These are phyloP conservation scores for Marasmarcha lunaedactyla DNA, from an alignment of 2,888 invertebrate species.

Conservation along the genomic window DNA sequence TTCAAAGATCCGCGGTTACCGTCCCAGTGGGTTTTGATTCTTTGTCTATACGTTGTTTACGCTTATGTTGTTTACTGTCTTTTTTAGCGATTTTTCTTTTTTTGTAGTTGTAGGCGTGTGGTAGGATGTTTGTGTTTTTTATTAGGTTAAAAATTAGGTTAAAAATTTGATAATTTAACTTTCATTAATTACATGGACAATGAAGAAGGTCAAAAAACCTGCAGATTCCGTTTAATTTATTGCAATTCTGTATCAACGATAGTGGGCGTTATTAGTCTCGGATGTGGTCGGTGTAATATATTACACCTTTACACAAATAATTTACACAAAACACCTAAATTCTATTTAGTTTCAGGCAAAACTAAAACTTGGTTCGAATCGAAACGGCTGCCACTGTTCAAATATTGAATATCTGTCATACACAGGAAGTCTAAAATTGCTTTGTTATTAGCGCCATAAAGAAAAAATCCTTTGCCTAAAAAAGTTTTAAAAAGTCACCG, in stretches of 20 bases:
- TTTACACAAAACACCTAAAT: no score
- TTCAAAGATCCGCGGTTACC: conserved; percentile 8
- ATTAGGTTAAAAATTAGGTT: no score
- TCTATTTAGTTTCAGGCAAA: neutral
- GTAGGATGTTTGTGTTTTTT: conserved; percentile 18
- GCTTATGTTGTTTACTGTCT: conserved; percentile 31
- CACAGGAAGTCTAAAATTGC: conserved; percentile 33
- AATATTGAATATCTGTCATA: conserved; percentile 14
- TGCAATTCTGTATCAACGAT: no score
- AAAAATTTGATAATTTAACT: no score
- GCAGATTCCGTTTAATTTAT: no score
- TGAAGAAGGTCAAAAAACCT: no score
- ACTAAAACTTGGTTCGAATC: conserved; percentile 26
- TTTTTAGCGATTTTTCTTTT: conserved; percentile 25
- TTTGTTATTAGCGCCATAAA: conserved; percentile 30
- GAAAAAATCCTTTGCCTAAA: conserved; percentile 18
- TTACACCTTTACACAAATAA: no score
- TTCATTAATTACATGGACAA: no score
- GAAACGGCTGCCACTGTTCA: neutral
- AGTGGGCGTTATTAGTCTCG: no score
- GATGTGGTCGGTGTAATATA: no score
- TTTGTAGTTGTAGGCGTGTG: conserved; percentile 17
- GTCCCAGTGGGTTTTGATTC: conserved; percentile 35
- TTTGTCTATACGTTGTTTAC: conserved; percentile 57
- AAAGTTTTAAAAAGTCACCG: conserved; percentile 21